Conservation (phyloP, 2,888 invertebrate genomes). For the Petrolisthes manimaculis region DNA sequence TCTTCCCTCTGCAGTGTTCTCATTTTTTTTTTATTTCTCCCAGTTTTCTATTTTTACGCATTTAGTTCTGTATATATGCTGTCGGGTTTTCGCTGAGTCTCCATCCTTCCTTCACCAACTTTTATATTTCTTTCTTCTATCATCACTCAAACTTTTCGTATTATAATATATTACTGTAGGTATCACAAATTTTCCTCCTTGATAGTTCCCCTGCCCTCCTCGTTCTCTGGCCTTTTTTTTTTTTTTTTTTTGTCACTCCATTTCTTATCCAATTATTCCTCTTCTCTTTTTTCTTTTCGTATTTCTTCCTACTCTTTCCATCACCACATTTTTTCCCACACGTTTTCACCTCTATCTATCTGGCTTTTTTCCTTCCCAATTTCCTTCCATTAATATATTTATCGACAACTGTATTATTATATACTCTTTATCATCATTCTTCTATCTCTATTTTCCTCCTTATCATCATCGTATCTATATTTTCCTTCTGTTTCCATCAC, state of each 20-base stretch:
- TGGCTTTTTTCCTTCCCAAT: not conserved
- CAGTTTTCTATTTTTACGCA: not conserved
- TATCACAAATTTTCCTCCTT: too few relatives aligned
- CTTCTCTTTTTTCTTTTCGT: not conserved
- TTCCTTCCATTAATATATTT: not conserved
- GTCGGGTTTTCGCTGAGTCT: too few relatives aligned
- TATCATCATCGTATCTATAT: not conserved
- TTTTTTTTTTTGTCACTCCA: not conserved
- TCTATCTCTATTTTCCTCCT: not conserved
- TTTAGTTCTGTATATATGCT: not conserved
- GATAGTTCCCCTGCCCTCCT: too few relatives aligned
- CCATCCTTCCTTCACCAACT: too few relatives aligned
- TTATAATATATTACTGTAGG: too few relatives aligned
- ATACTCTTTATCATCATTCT: not conserved
- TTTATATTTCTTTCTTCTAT: too few relatives aligned
- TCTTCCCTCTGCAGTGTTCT: not conserved
- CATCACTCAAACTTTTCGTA: too few relatives aligned
- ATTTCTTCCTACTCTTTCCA: not conserved
- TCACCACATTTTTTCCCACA: not conserved
- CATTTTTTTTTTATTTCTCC: not conserved
- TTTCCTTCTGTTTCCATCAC: too few relatives aligned
- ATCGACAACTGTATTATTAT: too few relatives aligned
- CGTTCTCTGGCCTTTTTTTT: not conserved
- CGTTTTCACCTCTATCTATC: not conserved
- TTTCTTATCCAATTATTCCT: not conserved